phyloP scores from a whole-genome alignment of 2,797 vertebrate species.

The Leptatherina wallacei region DNA sequence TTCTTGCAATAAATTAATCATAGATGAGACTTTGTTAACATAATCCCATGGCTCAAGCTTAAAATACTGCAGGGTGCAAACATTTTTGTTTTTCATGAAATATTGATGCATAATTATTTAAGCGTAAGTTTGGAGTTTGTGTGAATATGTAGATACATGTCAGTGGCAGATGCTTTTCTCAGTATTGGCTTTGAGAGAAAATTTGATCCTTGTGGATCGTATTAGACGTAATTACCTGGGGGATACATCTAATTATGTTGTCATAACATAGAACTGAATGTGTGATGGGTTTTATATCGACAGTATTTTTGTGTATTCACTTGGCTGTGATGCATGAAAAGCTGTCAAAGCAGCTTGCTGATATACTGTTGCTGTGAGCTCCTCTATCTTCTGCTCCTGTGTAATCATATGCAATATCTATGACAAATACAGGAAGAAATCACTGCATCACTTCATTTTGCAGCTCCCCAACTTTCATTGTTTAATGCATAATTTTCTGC shows the following conservation, averaged over 20 bases:
- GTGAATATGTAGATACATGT: conserved; percentile 59
- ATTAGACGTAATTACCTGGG: conserved; percentile 63
- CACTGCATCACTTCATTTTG: conserved; percentile 83
- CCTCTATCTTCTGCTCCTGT: conserved; percentile 78
- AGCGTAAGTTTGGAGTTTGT: conserved; percentile 53
- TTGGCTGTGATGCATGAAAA: conserved; percentile 66
- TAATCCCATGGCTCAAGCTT: conserved; percentile 75
- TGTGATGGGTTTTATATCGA: conserved; percentile 48
- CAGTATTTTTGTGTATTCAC: conserved; percentile 42
- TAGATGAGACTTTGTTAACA: conserved; percentile 82
- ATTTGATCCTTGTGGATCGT: conserved; percentile 51
- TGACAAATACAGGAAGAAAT: conserved; percentile 90
- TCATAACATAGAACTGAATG: conserved; percentile 48
- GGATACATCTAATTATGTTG: conserved; percentile 64
- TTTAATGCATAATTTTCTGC: conserved; percentile 84
- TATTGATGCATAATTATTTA: conserved; percentile 82
- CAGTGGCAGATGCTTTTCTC: conserved; percentile 40
- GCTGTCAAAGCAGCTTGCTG: conserved; percentile 76
- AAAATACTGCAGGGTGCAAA: conserved; percentile 73
- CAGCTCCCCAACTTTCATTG: conserved; percentile 89
- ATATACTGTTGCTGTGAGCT: conserved; percentile 79
- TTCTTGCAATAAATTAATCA: conserved; percentile 81
- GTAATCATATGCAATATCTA: conserved; percentile 87
- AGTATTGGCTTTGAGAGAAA: conserved; percentile 36
- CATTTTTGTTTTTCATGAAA: conserved; percentile 81